Conservation (phyloP, 1,140 invertebrate species). For the Eueides isabella region DNA sequence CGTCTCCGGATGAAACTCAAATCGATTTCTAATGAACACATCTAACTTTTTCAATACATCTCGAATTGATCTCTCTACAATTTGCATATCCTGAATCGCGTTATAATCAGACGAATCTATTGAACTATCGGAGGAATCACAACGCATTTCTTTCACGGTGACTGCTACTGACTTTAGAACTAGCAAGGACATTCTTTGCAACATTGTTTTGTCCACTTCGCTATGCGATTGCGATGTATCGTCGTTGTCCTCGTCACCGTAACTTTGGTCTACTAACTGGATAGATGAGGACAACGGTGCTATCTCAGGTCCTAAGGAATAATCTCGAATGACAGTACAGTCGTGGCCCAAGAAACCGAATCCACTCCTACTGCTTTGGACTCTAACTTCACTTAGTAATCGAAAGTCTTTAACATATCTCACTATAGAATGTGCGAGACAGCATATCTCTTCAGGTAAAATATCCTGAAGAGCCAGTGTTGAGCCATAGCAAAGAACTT, state of each 20-base stretch:
- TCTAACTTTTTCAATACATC: constrained; percentile 92
- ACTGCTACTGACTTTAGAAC: constrained; percentile 94
- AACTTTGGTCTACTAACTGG: constrained; percentile 71
- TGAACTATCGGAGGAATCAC: constrained; percentile 91
- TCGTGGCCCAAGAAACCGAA: constrained; percentile 83
- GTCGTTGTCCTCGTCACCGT: constrained; percentile 65
- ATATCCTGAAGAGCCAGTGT: constrained; percentile 93
- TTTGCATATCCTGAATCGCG: constrained; percentile 93
- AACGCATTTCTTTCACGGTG: constrained; percentile 93
- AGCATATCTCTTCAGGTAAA: constrained; percentile 93
- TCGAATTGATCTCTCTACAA: constrained; percentile 92
- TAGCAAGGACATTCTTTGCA: constrained; percentile 92
- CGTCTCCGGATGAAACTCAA: constrained; percentile 94
- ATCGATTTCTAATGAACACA: constrained; percentile 89
- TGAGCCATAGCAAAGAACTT: constrained; percentile 94
- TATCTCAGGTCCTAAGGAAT: constrained; percentile 64
- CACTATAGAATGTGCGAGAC: constrained; percentile 91
- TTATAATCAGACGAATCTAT: constrained; percentile 91
- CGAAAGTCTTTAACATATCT: constrained; percentile 92
- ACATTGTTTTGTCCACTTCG: constrained; percentile 86
- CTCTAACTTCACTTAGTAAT: constrained; percentile 85
- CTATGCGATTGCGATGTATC: constrained; percentile 57
- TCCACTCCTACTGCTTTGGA: constrained; percentile 77
- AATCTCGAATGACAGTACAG: constrained; percentile 67
- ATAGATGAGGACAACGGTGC: constrained; percentile 61